Percentiles rank a stretch among this genome's conserved stretches.
Evolutionary conservation across 2,797 vertebrate species (phyloP).

Genomic region (Sus cebifrons): DNA sequence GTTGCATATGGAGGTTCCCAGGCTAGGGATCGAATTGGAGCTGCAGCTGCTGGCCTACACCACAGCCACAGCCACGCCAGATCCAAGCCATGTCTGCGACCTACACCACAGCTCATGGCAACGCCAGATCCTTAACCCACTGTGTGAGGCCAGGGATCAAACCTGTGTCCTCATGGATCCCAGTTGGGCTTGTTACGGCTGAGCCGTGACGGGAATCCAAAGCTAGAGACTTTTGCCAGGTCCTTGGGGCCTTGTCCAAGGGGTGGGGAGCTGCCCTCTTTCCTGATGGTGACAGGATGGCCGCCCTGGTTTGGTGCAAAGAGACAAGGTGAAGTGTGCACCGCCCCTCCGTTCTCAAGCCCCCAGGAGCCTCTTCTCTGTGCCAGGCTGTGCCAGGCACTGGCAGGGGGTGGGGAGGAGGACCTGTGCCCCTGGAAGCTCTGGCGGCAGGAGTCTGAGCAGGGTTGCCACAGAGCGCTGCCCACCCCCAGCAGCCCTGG

Average conservation of each 20-base stretch:
- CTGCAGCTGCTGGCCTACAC: too few relatives aligned
- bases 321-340: neutral
- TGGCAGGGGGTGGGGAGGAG: neutral
- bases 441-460: neutral
- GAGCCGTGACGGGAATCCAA: too few relatives aligned
- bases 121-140: too few relatives aligned
- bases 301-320: neutral
- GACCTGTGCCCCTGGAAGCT: neutral
- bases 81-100: too few relatives aligned
- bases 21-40: too few relatives aligned
- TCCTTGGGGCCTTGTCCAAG: neutral
- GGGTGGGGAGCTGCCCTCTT: neutral
- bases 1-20: too few relatives aligned
- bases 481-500: neutral
- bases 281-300: accelerated
- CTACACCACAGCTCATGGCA: too few relatives aligned
- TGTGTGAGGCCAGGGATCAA: too few relatives aligned
- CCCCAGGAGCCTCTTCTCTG: neutral
- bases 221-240: neutral
- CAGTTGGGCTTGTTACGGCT: too few relatives aligned
- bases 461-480: neutral
- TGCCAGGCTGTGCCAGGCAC: neutral
- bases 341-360: neutral
- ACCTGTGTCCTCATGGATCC: too few relatives aligned
- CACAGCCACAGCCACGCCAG: too few relatives aligned